Evolutionary conservation across 2,113 vertebrate genomes (phyloP), one percentile per base, ranked within the genome.

Genomic region (Tapirus terrestris): DNA sequence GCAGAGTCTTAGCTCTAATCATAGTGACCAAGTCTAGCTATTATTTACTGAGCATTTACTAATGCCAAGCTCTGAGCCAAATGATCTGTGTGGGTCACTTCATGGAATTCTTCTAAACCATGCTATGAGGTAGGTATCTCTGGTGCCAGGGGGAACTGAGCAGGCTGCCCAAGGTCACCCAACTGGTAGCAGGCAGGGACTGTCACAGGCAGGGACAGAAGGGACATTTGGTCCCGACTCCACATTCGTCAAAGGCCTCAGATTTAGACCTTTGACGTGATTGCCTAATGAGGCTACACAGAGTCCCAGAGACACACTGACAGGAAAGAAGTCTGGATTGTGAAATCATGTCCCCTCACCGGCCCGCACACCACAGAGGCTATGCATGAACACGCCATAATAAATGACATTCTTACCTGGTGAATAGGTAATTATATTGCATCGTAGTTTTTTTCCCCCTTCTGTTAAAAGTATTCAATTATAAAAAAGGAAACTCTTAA

Each of bases 221-320:
- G 65, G 53, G 63, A 96, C 81, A 91, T 94, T 94, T 96, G 91
- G 63, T 77, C 45, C 60, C 7, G 10, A 89, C 23, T 61, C 68
- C 70, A 81, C 53, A 77, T 81, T 87, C 5, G 7, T 92, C 87
- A 97, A 70, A 90, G 77, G 29, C 68, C 13, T 96, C 79, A 86
- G 80, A 95, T 95, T 82, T 96, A 96, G 79, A 96, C 16, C 67
- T 85, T 94, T 83, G 93, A 92, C 20, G 4, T 92, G 63, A 79
- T 76, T 48, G 87, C 51, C 58, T 60, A 61, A 45, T 63, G 75
- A 92, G 76, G 33, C 79, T 75, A 80, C 33, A 65, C 39, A 33
- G 56, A 89, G 43, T 75, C 65, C 53, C 45, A 12, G 68, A 63
- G 68, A 73, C 48, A 65, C 3, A 21, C 6, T 16, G 56, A 23